Base-by-base conservation (phyloP, 30 jellyfish, hydroid and myxozoan species). In the Cassiopea andromeda region DNA sequence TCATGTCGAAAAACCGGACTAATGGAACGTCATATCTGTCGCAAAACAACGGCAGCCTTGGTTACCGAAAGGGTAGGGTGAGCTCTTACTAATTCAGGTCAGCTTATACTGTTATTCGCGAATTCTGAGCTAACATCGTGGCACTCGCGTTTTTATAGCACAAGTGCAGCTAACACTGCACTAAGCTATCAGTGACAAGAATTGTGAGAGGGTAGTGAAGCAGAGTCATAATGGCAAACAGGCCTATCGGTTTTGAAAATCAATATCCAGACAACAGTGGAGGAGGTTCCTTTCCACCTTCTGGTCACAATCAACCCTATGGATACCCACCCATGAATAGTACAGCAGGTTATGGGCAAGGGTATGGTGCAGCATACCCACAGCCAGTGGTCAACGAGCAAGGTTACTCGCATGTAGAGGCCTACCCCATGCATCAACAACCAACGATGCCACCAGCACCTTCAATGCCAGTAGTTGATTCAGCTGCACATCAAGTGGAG, bases 331-430 rank as follows among this genome's bases (percentile, higher is more conserved):
- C 92, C 61, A 84, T 84, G 85, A 84, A 84, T 60, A 43, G 85
- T 38, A n/a, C 92, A 17, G 77, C 92, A 10, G 83, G 66, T 14
- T 84, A 84, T 64, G 92, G 92, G 44, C 27, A 59, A 44, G 92
- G 92, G 5, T 84, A 84, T 72, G 92, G 92, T 14, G 92, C 92
- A 16, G 92, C 92, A 7, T 84, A 84, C 64, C 92, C 92, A 80
- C 85, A 72, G 47, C 85, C 19, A 17, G 9, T 50, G 64, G 85
- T 46, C 27, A 83, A 73, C 46, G 64, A 48, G 50, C 80, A 61
- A 19, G 77, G 49, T 16, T 84, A 84, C 54, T 85, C 80, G n/a
- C 92, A 67, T 67, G 86, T 77, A n/a, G 8, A 50, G 64, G 86
- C 86, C 1, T 77, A 77, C 72, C 86, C 70, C 13, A 46, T 77